Percentiles rank a stretch among this genome's conserved stretches.
Evolutionary conservation across 2,113 vertebrate species (phyloP).

Genomic region (Tonatia bakeri): DNA sequence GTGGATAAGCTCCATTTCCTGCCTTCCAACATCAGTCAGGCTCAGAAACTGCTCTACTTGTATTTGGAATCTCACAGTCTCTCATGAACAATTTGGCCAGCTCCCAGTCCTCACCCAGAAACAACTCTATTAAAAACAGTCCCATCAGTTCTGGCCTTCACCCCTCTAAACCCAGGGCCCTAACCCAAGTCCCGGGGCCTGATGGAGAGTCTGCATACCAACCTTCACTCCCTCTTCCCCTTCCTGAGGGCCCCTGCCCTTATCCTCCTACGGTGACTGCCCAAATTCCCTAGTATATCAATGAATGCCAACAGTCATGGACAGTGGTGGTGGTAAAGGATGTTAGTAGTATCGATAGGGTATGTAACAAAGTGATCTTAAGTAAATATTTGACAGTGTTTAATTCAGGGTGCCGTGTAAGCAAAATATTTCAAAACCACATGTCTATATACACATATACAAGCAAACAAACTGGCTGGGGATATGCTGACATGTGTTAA

Average conservation of each 20-base stretch:
- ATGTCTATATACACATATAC: not conserved
- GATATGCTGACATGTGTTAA: not conserved
- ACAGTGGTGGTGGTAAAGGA: not conserved
- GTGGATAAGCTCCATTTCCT: not conserved
- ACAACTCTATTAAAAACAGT: not conserved
- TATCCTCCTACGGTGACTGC: not conserved
- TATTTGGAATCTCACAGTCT: not conserved
- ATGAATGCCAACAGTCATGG: not conserved
- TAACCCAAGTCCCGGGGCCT: not conserved
- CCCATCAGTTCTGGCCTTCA: not conserved
- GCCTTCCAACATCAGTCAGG: not conserved
- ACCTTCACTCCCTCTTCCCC: not conserved
- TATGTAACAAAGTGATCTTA: not conserved
- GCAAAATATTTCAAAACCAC: not conserved
- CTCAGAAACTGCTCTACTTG: not conserved
- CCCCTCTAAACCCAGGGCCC: not conserved
- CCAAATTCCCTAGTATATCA: not conserved
- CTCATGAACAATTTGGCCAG: not conserved
- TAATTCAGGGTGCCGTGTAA: not conserved
- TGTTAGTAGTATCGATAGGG: not conserved
- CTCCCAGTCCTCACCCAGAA: not conserved
- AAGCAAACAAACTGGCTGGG: not conserved
- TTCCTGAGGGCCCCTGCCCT: not conserved
- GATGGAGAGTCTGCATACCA: not conserved
- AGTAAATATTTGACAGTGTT: not conserved